These are phyloP conservation scores for Cygnus olor DNA, from an alignment of 2,797 vertebrate genomes.

Conservation along the genomic window DNA sequence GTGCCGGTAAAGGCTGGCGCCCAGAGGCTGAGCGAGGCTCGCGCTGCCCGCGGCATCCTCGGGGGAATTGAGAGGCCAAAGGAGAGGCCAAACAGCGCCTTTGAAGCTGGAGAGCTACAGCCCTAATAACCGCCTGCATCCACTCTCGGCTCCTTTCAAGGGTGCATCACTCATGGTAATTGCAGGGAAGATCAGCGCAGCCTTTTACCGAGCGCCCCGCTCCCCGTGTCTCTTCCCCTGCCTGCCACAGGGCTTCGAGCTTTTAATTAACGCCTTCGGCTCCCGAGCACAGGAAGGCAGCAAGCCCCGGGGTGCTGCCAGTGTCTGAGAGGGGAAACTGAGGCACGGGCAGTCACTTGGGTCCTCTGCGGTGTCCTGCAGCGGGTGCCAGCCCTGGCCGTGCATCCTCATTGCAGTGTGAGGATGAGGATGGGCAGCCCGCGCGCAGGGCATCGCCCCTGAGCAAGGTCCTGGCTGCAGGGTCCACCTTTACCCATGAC, in stretches of 20 bases:
- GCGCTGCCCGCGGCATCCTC: neutral
- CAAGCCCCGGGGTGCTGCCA: neutral
- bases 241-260: neutral
- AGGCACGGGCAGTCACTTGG: neutral
- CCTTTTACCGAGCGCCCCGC: neutral
- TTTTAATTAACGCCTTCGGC: neutral
- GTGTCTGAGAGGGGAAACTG: neutral
- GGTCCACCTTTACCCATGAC: neutral
- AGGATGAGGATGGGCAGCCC: neutral
- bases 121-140: neutral
- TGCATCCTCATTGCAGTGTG: neutral
- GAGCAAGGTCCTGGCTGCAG: neutral
- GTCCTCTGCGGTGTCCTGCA: neutral
- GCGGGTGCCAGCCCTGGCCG: neutral
- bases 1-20: fast-evolving
- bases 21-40: neutral
- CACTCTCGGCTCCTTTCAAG: neutral
- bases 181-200: neutral
- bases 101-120: neutral
- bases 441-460: neutral
- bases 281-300: neutral
- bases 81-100: neutral
- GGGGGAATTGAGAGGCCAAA: neutral
- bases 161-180: neutral
- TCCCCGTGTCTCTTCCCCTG: neutral